Base-by-base conservation (phyloP, 2,113 vertebrate species). In the Australoheros scitulus region DNA sequence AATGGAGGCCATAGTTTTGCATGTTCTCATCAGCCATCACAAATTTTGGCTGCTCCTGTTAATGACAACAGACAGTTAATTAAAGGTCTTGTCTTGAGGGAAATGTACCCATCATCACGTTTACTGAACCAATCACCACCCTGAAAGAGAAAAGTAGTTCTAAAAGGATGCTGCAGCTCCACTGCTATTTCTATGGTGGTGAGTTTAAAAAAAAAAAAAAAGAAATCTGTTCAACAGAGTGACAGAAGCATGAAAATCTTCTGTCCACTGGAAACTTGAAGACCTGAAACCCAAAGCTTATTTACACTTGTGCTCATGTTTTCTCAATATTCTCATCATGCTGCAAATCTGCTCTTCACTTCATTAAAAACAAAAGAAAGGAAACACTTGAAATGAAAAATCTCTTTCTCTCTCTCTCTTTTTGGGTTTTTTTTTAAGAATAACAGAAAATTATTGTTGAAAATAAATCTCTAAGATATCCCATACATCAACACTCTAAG, bases 61-160 rank as follows among this genome's bases (percentile, higher is more conserved):
- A 86, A 93, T 82, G 85, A 84, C 88, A 87, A 87, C 77, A 90
- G 90, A 86, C 90, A 82, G 84, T 89, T 92, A 91, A 93, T 94
- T 93, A 93, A 93, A 88, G 83, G 82, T 88, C 74, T 59, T 2
- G 72, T 83, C 87, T 80, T 61, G 34, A 24, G 91, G 92, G 92
- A 87, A 88, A 86, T 85, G 84, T 86, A 80, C 84, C 85, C 79
- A 64, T 86, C 84, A 63, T 68, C 60, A 61, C 43, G 72, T 88
- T 88, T 41, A 56, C 81, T 58, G 52, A 87, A 70, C 58, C 89
- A 79, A 76, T 81, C 68, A 63, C 60, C 34, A 82, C 26, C 29
- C 63, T 52, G 57, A 47, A 55, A 81, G 11, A 26, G n/a, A 64
- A 61, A 56, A 60, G 17, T 18, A 64, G 55, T 70, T 82, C 41